Conservation (phyloP, 1,140 invertebrate species). For the Charaxes varanes region DNA sequence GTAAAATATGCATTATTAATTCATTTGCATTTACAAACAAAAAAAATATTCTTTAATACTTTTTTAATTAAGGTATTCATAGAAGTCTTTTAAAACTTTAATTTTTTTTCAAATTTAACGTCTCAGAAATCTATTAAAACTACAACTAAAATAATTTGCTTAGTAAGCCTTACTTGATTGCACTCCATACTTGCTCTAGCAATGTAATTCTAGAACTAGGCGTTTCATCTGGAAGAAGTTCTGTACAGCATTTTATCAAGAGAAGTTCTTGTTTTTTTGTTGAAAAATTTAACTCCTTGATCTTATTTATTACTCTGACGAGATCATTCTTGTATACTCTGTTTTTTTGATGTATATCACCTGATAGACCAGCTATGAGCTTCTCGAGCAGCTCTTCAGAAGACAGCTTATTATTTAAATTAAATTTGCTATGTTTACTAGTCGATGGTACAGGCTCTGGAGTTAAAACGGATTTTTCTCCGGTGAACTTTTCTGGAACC, state of each 20-base stretch:
- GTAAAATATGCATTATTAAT: no score
- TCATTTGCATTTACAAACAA: no score
- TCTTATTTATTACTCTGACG: conserved; percentile 43
- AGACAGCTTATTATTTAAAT: conserved; percentile 18
- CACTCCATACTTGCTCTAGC: conserved; percentile 49
- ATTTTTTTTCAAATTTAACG: no score
- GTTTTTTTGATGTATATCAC: conserved; percentile 57
- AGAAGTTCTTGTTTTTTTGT: conserved; percentile 52
- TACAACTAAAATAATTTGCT: no score
- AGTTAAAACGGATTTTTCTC: no score
- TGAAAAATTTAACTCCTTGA: conserved; percentile 52
- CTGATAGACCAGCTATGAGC: conserved; percentile 42
- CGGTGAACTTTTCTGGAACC: not conserved
- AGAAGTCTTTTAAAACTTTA: no score
- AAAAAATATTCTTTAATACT: no score
- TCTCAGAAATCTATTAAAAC: no score
- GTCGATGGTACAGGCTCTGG: no score
- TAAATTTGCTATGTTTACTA: no score
- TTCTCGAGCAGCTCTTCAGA: conserved; percentile 52
- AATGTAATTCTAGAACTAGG: conserved; percentile 41
- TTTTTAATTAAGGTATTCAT: no score
- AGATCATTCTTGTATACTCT: conserved; percentile 66
- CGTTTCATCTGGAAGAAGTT: conserved; percentile 53
- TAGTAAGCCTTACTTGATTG: conserved; percentile 46
- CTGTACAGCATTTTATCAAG: conserved; percentile 49